These are phyloP conservation scores for Azorinus chamasolen DNA, from an alignment of 2,888 invertebrate species.

Conservation along the genomic window DNA sequence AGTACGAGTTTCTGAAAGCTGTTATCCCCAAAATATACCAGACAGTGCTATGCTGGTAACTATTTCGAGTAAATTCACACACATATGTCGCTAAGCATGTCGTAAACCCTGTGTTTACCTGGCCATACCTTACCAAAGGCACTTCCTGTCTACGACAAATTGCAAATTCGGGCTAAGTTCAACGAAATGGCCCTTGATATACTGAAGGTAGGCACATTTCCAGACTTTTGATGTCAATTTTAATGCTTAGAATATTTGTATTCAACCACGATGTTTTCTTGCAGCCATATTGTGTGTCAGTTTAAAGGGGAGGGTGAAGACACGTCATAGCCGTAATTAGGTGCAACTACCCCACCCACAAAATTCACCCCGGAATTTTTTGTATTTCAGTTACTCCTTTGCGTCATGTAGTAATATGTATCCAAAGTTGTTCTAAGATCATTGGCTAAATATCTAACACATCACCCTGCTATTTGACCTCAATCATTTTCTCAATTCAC, in stretches of 20 bases:
- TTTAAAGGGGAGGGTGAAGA: no score
- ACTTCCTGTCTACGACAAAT: conserved; percentile 23
- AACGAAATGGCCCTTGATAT: background rate
- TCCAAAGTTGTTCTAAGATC: no score
- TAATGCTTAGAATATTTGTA: no score
- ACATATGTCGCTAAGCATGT: no score
- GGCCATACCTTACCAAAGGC: conserved; percentile 36
- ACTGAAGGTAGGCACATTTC: no score
- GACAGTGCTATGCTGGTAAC: conserved; percentile 16
- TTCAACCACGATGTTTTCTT: background rate
- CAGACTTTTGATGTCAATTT: no score
- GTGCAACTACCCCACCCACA: conserved; percentile 10
- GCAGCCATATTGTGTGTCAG: no score
- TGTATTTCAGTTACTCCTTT: background rate
- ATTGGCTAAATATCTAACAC: no score
- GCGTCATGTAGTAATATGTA: no score
- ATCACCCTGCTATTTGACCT: no score
- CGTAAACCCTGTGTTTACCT: conserved; percentile 32
- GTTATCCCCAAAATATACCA: background rate
- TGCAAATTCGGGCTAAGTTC: conserved; percentile 1
- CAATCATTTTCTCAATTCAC: no score
- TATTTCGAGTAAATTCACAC: background rate
- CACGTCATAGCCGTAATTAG: no score
- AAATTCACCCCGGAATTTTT: background rate
- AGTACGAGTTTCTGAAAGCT: background rate